A percentile compares a stretch with the other conserved stretches of the same genome.
Evolutionary conservation across 2,113 vertebrate genomes (phyloP).

Genomic region (Osmerus mordax): DNA sequence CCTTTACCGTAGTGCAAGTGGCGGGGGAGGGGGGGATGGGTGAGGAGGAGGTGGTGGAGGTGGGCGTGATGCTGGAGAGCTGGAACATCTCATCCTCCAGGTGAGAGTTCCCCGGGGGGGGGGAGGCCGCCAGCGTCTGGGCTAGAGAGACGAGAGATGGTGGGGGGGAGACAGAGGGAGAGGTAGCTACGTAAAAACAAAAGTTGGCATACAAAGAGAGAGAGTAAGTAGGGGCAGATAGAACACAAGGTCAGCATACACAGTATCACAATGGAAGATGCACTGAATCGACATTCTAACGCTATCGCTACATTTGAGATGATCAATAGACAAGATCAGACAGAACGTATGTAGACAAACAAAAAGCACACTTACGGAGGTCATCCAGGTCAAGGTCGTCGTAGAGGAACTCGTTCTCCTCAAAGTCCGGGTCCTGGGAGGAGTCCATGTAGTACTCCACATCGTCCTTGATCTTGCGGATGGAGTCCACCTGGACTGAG

Average conservation of each 20-base stretch:
- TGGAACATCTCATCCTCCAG: constrained; percentile 89
- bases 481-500: constrained; percentile 82
- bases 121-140: constrained; percentile 82
- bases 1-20: constrained; percentile 81
- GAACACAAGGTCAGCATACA: neutral
- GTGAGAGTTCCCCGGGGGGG: constrained; percentile 81
- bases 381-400: constrained; percentile 89
- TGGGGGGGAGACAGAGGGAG: constrained; percentile 27
- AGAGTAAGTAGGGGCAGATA: neutral
- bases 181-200: neutral
- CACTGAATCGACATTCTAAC: too few relatives aligned
- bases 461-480: constrained; percentile 89
- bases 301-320: too few relatives aligned
- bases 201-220: neutral
- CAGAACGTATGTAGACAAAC: neutral
- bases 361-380: constrained; percentile 73
- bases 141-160: constrained; percentile 49
- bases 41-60: constrained; percentile 86
- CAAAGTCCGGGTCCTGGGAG: constrained; percentile 87
- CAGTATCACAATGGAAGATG: neutral
- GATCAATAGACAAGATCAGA: too few relatives aligned
- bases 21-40: constrained; percentile 86
- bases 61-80: constrained; percentile 89
- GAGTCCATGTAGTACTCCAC: constrained; percentile 89
- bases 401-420: constrained; percentile 89